Evolutionary conservation across 1,140 invertebrate genomes (phyloP).

Genomic region (Formica exsecta): DNA sequence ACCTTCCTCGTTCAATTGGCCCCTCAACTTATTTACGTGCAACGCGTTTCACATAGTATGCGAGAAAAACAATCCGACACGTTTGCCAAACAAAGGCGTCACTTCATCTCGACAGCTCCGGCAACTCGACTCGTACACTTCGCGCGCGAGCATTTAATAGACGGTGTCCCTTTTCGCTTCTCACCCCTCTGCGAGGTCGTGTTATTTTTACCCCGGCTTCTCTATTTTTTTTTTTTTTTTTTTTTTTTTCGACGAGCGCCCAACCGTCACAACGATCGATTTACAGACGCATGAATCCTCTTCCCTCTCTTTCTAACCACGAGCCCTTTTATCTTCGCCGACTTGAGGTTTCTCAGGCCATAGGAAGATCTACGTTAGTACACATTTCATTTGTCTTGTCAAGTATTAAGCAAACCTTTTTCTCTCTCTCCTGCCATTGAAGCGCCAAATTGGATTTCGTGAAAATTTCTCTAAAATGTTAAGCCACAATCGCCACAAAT

Average conservation of each 20-base stretch:
- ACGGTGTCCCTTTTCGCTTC: constrained; percentile 60
- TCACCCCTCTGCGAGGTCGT: constrained; percentile 49
- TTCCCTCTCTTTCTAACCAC: constrained; percentile 62
- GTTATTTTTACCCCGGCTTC: constrained; percentile 66
- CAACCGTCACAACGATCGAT: constrained; percentile 75
- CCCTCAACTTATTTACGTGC: not conserved
- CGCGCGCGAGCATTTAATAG: constrained; percentile 37
- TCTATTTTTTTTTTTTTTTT: constrained; percentile 72
- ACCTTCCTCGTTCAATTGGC: not conserved
- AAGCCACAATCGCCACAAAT: not conserved
- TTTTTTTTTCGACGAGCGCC: constrained; percentile 73
- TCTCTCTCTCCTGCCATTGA: not conserved
- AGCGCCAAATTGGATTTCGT: constrained; percentile 12
- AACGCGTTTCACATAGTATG: constrained; percentile 8
- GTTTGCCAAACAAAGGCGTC: constrained; percentile 43
- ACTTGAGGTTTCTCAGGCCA: constrained; percentile 72
- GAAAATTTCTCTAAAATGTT: constrained; percentile 14
- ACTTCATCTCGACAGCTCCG: constrained; percentile 52
- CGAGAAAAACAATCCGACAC: constrained; percentile 35
- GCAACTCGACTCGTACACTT: constrained; percentile 27
- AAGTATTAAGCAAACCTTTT: constrained; percentile 50
- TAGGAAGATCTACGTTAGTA: constrained; percentile 76
- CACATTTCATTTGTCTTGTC: constrained; percentile 83
- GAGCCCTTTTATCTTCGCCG: constrained; percentile 82
- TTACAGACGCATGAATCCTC: constrained; percentile 76